phyloP scores from a whole-genome alignment of 92 coral and sea anemone genomes.

The Meandrina meandrites region DNA sequence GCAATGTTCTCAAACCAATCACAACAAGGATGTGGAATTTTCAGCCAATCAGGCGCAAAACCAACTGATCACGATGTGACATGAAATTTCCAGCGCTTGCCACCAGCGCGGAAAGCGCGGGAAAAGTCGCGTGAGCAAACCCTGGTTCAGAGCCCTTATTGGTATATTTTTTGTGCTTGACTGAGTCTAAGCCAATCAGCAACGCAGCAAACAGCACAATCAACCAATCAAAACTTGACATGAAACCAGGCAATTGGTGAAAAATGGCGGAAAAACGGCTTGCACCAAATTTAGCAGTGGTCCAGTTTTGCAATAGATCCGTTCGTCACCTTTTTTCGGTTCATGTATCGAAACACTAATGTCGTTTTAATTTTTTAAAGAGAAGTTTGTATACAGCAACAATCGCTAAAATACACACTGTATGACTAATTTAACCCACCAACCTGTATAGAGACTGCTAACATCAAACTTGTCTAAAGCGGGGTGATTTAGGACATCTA shows the following conservation, averaged over 20 bases:
- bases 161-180: neutral
- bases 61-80: neutral
- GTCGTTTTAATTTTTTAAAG: neutral
- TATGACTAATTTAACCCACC: neutral
- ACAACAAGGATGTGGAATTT: neutral
- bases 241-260: neutral
- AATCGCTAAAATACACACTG: too few relatives aligned
- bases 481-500: conserved; percentile 88
- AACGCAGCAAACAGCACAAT: neutral
- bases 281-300: neutral
- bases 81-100: neutral
- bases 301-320: neutral
- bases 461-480: conserved; percentile 76
- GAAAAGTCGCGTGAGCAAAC: neutral
- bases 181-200: neutral
- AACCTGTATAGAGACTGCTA: conserved; percentile 86
- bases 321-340: neutral
- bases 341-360: neutral
- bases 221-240: neutral
- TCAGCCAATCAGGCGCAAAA: neutral
- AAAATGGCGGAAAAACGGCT: neutral
- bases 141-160: neutral
- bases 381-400: neutral
- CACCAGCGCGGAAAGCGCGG: neutral
- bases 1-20: neutral